Evolutionary conservation across 1,140 invertebrate genomes (phyloP).

Genomic region (Pogonomyrmex californicus): DNA sequence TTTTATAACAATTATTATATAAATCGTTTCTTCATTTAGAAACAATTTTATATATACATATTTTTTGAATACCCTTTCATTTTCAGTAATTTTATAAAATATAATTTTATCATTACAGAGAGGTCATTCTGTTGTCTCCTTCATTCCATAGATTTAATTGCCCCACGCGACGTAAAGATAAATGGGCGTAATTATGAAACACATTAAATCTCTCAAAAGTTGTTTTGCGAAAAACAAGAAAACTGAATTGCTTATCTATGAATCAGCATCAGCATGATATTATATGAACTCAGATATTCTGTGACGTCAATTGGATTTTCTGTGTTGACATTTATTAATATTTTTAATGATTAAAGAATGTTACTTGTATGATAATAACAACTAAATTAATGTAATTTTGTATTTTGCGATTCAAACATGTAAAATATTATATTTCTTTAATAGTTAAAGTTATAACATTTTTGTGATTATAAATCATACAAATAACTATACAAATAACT

Average conservation of each 20-base stretch:
- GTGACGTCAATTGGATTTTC: neutral
- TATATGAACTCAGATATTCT: neutral
- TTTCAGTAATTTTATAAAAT: neutral
- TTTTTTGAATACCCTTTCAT: neutral
- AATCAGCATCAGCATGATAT: neutral
- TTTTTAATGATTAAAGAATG: neutral
- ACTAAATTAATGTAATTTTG: neutral
- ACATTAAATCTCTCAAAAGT: neutral
- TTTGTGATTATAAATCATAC: neutral
- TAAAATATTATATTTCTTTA: slow-evolving; percentile 8
- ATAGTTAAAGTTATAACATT: neutral
- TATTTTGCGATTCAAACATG: neutral
- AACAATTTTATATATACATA: neutral
- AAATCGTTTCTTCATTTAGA: neutral
- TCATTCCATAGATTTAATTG: neutral
- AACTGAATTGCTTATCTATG: slow-evolving; percentile 22
- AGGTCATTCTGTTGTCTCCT: neutral
- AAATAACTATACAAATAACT: neutral
- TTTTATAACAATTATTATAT: neutral
- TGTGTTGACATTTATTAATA: neutral
- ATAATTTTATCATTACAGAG: neutral
- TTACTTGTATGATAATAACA: neutral
- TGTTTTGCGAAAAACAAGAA: neutral
- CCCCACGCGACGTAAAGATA: neutral
- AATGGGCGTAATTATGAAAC: neutral